phyloP scores from a whole-genome alignment of 2,797 vertebrate genomes.

The Threskiornis aethiopicus region DNA sequence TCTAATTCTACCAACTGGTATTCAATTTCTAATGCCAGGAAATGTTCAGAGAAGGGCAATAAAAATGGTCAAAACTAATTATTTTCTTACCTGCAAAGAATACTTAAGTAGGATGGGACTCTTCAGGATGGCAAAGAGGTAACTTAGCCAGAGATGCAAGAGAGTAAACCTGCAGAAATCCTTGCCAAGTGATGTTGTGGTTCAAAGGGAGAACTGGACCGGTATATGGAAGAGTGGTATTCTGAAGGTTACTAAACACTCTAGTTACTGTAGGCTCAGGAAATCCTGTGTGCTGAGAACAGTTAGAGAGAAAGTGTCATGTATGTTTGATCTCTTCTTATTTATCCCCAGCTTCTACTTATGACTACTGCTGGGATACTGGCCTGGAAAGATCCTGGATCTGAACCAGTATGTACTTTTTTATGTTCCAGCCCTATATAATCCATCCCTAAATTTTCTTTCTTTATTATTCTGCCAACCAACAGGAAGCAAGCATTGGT shows the following conservation, averaged over 20 bases:
- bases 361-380: background rate
- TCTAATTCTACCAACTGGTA: background rate
- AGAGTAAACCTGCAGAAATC: background rate
- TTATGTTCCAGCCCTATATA: background rate
- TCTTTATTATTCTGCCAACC: background rate
- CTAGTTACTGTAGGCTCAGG: background rate
- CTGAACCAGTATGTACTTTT: background rate
- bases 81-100: background rate
- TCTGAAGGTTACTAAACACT: background rate
- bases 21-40: background rate
- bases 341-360: background rate
- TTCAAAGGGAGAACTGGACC: background rate
- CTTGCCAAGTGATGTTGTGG: background rate
- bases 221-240: background rate
- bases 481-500: background rate
- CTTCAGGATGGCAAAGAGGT: background rate
- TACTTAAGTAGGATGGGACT: background rate
- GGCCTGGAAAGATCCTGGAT: background rate
- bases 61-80: background rate
- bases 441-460: background rate
- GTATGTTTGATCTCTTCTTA: background rate
- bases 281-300: background rate
- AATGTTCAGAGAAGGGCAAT: background rate
- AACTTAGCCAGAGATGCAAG: background rate
- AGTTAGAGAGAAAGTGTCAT: background rate